Conservation (phyloP, 1,140 invertebrate species). For the Bombus haemorrhoidalis region DNA sequence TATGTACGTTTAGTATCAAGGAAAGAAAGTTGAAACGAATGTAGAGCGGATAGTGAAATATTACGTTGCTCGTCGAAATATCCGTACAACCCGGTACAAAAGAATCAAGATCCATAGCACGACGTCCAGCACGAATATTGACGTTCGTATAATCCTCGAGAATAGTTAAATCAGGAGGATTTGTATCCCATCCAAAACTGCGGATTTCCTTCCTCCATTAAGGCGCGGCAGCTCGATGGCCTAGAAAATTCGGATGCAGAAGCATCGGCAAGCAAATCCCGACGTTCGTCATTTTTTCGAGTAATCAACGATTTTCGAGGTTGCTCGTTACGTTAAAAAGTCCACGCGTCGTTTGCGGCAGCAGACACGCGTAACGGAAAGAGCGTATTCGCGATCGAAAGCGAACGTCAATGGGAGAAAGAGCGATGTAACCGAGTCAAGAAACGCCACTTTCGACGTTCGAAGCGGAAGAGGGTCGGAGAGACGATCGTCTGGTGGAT, state of each 20-base stretch:
- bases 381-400: background rate
- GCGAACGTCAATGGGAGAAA: background rate
- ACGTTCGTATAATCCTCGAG: background rate
- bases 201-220: background rate
- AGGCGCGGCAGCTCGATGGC: background rate
- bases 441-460: background rate
- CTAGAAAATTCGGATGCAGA: background rate
- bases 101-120: background rate
- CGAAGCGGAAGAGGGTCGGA: conserved; percentile 49
- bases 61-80: background rate
- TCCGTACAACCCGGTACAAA: background rate
- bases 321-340: no score
- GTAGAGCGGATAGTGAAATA: background rate
- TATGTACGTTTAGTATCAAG: background rate
- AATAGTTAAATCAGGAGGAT: background rate
- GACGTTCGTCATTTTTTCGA: background rate
- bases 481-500: conserved; percentile 43
- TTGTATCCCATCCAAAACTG: background rate
- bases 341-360: background rate
- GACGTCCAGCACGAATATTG: background rate
- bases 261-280: no score
- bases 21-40: background rate
- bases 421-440: background rate
- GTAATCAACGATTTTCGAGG: background rate
- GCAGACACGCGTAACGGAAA: background rate